Evolutionary conservation across 2,888 invertebrate species (phyloP).

Genomic region (Abrostola triplasia): DNA sequence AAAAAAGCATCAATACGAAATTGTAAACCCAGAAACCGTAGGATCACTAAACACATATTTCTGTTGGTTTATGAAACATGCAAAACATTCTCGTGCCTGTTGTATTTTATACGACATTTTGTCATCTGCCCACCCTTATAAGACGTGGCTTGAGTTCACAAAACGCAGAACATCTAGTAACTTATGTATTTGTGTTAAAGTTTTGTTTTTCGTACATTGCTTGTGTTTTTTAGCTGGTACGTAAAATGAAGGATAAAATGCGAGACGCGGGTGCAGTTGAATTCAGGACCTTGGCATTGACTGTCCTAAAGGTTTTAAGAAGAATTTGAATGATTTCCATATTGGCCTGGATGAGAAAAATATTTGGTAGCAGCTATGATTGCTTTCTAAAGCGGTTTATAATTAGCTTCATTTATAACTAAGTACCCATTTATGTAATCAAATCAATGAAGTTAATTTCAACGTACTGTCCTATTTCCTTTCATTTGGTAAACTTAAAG

Average conservation of each 20-base stretch:
- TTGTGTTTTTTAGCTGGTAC: conserved; percentile 32
- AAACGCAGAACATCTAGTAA: conserved; percentile 54
- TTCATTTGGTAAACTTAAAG: too few relatives aligned
- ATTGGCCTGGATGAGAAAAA: too few relatives aligned
- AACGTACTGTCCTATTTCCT: too few relatives aligned
- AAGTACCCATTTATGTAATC: too few relatives aligned
- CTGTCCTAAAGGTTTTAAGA: too few relatives aligned
- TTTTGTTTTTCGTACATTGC: conserved; percentile 51
- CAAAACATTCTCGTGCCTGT: conserved; percentile 67
- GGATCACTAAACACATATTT: conserved; percentile 74
- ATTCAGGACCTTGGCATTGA: too few relatives aligned
- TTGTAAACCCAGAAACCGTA: conserved; percentile 54
- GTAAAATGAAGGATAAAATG: conserved; percentile 20
- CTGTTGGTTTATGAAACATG: conserved; percentile 75
- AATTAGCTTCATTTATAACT: too few relatives aligned
- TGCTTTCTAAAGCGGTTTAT: too few relatives aligned
- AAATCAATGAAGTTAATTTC: too few relatives aligned
- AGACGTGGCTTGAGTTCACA: conserved; percentile 76
- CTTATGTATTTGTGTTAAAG: conserved; percentile 51
- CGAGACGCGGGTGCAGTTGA: too few relatives aligned
- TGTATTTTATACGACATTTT: conserved; percentile 81
- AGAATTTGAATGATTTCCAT: too few relatives aligned
- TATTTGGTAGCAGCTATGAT: too few relatives aligned
- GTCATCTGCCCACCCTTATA: conserved; percentile 75
- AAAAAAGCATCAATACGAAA: conserved; percentile 42